A percentile compares a stretch with the other conserved stretches of the same genome.
Evolutionary conservation across 2,888 invertebrate genomes (phyloP).

Genomic region (Cantharis nigra): DNA sequence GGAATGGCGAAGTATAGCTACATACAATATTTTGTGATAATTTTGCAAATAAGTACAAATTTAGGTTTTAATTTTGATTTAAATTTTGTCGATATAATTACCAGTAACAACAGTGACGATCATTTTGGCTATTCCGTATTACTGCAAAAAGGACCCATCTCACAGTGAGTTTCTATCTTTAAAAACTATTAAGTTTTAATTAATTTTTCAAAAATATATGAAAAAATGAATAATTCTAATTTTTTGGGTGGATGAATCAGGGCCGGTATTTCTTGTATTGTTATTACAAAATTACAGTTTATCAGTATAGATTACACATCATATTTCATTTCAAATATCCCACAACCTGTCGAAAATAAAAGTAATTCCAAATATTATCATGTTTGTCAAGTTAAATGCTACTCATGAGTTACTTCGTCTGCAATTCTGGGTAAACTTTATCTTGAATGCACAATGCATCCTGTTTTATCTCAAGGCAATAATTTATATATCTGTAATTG

Average conservation of each 20-base stretch:
- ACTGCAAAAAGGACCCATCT: constrained; percentile 22
- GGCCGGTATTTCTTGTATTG: too few species aligned
- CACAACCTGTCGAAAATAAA: background rate
- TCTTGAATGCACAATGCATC: background rate
- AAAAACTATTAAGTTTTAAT: too few species aligned
- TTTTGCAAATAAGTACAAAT: background rate
- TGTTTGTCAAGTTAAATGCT: too few species aligned
- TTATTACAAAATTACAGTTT: too few species aligned
- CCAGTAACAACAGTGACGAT: background rate
- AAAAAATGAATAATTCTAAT: too few species aligned
- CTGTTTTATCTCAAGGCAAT: background rate
- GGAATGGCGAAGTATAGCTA: background rate
- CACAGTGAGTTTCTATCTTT: constrained; percentile 9
- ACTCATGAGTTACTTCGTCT: too few species aligned
- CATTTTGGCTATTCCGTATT: constrained; percentile 34
- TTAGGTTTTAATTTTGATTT: constrained; percentile 22
- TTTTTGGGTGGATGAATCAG: too few species aligned
- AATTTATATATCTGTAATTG: background rate
- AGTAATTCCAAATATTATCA: background rate
- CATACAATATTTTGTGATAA: background rate
- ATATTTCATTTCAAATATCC: too few species aligned
- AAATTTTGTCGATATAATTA: constrained; percentile 17
- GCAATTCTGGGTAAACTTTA: background rate
- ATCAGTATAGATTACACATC: background rate
- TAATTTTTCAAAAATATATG: too few species aligned